Percentiles rank a stretch among this genome's conserved stretches.
Conservation (phyloP, 2,797 vertebrate genomes). For the Sebastes oblongus region DNA sequence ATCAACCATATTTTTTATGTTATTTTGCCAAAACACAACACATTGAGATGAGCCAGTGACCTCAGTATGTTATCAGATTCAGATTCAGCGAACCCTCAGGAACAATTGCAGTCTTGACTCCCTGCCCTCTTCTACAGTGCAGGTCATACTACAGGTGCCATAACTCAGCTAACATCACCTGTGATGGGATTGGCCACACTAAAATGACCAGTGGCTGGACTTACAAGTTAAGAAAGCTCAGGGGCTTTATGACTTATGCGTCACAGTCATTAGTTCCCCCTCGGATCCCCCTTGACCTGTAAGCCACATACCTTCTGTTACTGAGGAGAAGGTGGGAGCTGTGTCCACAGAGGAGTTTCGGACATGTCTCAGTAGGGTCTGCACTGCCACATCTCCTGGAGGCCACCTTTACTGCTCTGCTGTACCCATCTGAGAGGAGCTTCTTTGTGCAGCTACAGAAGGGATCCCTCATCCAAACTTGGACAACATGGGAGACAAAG, state of each 20-base stretch:
- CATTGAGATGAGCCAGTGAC: background rate
- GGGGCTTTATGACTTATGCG: constrained; percentile 86
- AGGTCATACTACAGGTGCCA: constrained; percentile 43
- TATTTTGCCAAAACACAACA: background rate
- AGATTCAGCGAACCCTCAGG: background rate
- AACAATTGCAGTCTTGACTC: background rate
- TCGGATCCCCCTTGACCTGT: constrained; percentile 83
- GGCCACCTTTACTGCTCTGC: constrained; percentile 1
- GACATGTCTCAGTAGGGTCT: constrained; percentile 44
- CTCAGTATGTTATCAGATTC: background rate
- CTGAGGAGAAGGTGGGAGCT: constrained; percentile 67
- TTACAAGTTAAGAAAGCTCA: constrained; percentile 87
- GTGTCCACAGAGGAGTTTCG: constrained; percentile 6
- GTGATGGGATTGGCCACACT: constrained; percentile 72
- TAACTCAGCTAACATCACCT: constrained; percentile 52
- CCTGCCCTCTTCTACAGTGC: background rate
- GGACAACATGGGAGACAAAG: constrained; percentile 84
- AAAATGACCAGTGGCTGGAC: constrained; percentile 82
- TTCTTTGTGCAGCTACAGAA: constrained; percentile 36
- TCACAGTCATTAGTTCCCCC: constrained; percentile 84
- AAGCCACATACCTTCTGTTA: constrained; percentile 87
- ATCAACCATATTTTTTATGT: background rate
- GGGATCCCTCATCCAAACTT: background rate
- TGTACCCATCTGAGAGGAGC: constrained; percentile 53
- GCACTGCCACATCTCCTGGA: constrained; percentile 10